phyloP scores from a whole-genome alignment of 2,797 vertebrate species.

The Tinamus major region DNA sequence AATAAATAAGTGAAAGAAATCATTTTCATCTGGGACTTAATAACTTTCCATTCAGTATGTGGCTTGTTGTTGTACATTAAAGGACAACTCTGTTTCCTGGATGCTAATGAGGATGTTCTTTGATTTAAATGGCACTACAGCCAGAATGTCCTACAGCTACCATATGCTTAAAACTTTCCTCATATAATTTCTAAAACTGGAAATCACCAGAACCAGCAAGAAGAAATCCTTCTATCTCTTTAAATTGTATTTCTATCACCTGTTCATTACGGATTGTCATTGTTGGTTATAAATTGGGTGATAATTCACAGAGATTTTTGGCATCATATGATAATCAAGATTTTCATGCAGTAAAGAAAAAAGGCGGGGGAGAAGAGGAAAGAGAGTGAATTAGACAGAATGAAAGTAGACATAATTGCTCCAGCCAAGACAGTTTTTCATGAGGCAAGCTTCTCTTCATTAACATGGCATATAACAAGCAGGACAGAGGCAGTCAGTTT shows the following conservation, averaged over 20 bases:
- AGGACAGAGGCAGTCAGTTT: not conserved
- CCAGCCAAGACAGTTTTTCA: not conserved
- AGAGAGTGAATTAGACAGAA: not conserved
- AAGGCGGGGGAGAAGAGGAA: not conserved
- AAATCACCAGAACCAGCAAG: not conserved
- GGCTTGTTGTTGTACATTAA: slow-evolving; percentile 5
- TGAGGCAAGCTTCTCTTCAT: not conserved
- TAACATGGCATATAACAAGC: not conserved
- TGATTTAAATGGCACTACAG: slow-evolving; percentile 44
- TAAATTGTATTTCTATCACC: not conserved
- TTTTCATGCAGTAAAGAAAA: slow-evolving; percentile 13
- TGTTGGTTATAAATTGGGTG: not conserved
- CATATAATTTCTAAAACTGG: slow-evolving; percentile 1
- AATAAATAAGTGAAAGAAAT: slow-evolving; percentile 21
- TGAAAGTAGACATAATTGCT: not conserved
- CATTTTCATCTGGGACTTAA: slow-evolving; percentile 5
- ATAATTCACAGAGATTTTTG: slow-evolving; percentile 2
- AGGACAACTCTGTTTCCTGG: slow-evolving; percentile 36
- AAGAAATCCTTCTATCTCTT: not conserved
- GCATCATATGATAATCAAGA: not conserved
- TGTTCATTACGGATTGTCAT: not conserved
- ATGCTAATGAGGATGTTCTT: slow-evolving; percentile 45
- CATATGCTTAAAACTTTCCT: slow-evolving; percentile 34
- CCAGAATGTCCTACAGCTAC: slow-evolving; percentile 39
- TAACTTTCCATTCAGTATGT: slow-evolving; percentile 1